phyloP scores from a whole-genome alignment of 2,888 invertebrate genomes.

The Trypoxylon attenuatum region DNA sequence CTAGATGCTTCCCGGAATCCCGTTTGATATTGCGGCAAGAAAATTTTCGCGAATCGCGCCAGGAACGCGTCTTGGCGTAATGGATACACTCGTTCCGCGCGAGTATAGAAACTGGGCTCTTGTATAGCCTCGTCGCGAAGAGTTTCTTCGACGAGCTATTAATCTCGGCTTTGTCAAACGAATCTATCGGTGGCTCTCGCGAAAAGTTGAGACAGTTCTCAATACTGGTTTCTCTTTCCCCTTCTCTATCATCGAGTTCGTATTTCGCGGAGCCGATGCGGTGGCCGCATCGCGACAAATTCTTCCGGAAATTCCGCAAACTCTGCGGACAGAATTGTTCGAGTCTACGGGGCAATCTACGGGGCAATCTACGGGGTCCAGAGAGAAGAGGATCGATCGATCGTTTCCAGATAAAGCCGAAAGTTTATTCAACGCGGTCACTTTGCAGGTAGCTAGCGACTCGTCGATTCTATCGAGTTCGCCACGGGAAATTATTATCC shows the following conservation, averaged over 20 bases:
- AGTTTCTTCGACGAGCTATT: slow-evolving; percentile 42
- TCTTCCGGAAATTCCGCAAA: slow-evolving; percentile 49
- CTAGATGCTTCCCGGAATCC: too few relatives aligned
- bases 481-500: too few relatives aligned
- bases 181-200: slow-evolving; percentile 37
- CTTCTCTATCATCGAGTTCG: too few relatives aligned
- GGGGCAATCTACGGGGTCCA: slow-evolving; percentile 30
- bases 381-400: slow-evolving; percentile 25
- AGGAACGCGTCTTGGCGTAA: too few relatives aligned
- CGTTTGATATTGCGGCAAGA: too few relatives aligned
- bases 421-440: slow-evolving; percentile 31
- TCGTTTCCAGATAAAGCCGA: slow-evolving; percentile 22
- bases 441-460: slow-evolving; percentile 1
- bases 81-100: too few relatives aligned
- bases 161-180: slow-evolving; percentile 49
- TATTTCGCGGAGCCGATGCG: too few relatives aligned
- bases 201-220: slow-evolving; percentile 35
- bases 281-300: slow-evolving; percentile 21
- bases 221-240: too few relatives aligned
- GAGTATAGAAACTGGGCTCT: too few relatives aligned
- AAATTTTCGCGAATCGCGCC: too few relatives aligned
- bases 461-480: too few relatives aligned
- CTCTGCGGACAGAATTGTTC: slow-evolving; percentile 40
- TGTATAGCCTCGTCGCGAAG: too few relatives aligned
- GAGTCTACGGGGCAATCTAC: neutral